Evolutionary conservation across 2,113 vertebrate genomes (phyloP).

Genomic region (Vombatus ursinus): DNA sequence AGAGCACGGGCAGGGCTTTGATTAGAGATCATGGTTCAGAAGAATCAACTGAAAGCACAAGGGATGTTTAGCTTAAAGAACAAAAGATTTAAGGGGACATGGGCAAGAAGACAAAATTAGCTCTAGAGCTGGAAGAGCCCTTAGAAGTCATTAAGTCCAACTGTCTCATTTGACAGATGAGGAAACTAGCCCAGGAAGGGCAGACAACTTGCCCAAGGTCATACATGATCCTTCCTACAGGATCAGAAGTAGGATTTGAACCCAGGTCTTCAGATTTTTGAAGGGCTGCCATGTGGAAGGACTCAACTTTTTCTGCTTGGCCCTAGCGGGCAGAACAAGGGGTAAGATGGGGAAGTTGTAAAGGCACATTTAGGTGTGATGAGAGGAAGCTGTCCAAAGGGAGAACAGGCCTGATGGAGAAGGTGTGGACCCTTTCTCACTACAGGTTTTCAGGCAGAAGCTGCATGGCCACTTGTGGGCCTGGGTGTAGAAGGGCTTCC

Average conservation of each 20-base stretch:
- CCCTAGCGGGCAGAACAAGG: not conserved
- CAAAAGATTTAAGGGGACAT: not conserved
- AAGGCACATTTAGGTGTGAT: not conserved
- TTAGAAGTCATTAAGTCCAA: not conserved
- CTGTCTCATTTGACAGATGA: not conserved
- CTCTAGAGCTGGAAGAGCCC: not conserved
- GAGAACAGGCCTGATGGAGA: not conserved
- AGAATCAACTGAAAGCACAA: not conserved
- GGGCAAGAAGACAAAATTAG: not conserved
- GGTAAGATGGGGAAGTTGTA: too few species aligned
- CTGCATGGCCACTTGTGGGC: not conserved
- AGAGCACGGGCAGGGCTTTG: not conserved
- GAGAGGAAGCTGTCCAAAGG: not conserved
- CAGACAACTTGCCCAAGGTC: too few species aligned
- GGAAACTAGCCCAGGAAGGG: too few species aligned
- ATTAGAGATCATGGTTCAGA: not conserved
- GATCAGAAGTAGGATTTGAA: too few species aligned
- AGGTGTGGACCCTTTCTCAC: too few species aligned
- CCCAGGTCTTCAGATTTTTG: not conserved
- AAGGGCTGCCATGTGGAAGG: not conserved
- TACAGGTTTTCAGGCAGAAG: not conserved
- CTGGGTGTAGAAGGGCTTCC: not conserved
- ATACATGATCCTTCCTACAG: too few species aligned
- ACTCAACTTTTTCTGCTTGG: not conserved
- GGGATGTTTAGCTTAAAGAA: not conserved